These are phyloP conservation scores for Andrena chrysosceles DNA, from an alignment of 2,888 invertebrate species.

Conservation along the genomic window DNA sequence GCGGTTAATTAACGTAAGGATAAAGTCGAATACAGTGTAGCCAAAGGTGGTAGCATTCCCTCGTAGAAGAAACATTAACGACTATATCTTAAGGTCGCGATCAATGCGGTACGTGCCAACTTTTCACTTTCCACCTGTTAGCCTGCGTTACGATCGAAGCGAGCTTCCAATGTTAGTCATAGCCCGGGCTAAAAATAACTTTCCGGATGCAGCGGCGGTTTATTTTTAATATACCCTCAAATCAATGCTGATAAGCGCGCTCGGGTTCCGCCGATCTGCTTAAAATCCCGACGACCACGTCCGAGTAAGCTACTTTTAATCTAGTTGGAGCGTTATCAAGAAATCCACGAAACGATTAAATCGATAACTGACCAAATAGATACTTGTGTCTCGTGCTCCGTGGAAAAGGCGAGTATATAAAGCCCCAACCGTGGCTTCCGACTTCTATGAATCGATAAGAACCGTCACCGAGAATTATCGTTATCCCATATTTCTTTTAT, in stretches of 20 bases:
- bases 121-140: slow-evolving; percentile 74
- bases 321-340: background rate
- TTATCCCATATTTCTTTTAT: background rate
- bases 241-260: slow-evolving; percentile 25
- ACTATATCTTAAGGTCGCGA: slow-evolving; percentile 6
- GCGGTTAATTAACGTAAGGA: background rate
- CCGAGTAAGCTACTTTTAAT: background rate
- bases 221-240: slow-evolving; percentile 59
- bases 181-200: slow-evolving; percentile 69
- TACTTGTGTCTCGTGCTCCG: too few relatives aligned
- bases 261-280: background rate
- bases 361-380: too few relatives aligned
- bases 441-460: background rate
- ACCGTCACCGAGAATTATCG: background rate
- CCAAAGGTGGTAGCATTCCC: background rate
- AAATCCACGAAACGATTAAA: background rate
- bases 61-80: slow-evolving; percentile 25
- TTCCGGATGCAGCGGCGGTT: slow-evolving; percentile 54
- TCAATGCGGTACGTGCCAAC: slow-evolving; percentile 52
- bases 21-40: background rate
- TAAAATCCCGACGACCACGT: background rate
- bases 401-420: too few relatives aligned
- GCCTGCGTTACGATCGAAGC: slow-evolving; percentile 48
- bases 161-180: slow-evolving; percentile 64
- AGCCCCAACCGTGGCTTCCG: too few relatives aligned